phyloP scores from a whole-genome alignment of 2,888 invertebrate species.

The Allacma fusca region DNA sequence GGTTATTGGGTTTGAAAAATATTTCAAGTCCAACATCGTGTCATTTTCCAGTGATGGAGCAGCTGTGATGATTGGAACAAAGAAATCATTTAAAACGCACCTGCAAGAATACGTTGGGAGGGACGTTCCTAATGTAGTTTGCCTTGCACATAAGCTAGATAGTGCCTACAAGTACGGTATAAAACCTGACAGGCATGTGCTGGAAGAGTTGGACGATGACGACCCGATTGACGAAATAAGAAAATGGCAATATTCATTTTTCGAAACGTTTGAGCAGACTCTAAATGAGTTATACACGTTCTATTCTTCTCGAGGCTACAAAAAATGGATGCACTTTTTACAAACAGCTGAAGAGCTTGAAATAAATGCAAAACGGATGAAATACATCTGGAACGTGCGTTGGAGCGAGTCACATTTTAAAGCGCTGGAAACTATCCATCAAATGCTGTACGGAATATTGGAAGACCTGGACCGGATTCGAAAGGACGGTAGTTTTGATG shows the following conservation, averaged over 20 bases:
- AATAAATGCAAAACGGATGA: neutral
- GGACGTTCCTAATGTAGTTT: neutral
- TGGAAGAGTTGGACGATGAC: neutral
- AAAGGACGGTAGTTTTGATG: neutral
- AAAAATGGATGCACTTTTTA: neutral
- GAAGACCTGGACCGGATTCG: neutral
- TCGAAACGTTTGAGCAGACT: neutral
- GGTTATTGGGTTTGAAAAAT: neutral
- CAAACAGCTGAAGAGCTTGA: neutral
- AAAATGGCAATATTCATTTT: neutral
- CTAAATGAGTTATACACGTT: neutral
- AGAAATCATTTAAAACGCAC: neutral
- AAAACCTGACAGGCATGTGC: neutral
- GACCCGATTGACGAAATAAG: too few species aligned
- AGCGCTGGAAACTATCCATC: neutral
- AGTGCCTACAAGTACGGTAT: neutral
- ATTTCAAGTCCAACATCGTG: neutral
- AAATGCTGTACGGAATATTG: neutral
- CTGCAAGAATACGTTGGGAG: neutral
- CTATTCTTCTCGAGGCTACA: neutral
- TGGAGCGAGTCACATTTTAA: neutral
- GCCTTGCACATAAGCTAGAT: neutral
- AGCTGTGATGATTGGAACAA: neutral
- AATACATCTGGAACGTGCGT: neutral
- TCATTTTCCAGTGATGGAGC: neutral